phyloP scores from a whole-genome alignment of 2,888 invertebrate genomes.

The Bugula neritina region DNA sequence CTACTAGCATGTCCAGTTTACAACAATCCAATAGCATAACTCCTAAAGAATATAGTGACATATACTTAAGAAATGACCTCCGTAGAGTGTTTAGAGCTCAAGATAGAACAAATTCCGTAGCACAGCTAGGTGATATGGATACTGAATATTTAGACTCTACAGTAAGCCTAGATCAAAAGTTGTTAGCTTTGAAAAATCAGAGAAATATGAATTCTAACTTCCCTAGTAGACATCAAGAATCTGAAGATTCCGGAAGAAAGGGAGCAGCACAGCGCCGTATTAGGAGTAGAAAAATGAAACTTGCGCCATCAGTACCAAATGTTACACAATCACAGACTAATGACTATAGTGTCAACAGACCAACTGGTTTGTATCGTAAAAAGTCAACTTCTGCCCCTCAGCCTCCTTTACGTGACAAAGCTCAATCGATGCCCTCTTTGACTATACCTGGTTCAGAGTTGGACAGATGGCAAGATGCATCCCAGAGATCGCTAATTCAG shows the following conservation, averaged over 20 bases:
- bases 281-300: conserved; percentile 10
- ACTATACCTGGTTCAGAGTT: too few relatives aligned
- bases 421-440: neutral
- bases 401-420: conserved; percentile 3
- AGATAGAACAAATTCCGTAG: conserved; percentile 17
- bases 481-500: neutral
- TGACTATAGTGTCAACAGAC: neutral
- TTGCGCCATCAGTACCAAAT: neutral
- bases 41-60: conserved; percentile 4
- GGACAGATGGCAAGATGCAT: too few relatives aligned
- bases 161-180: neutral
- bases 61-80: conserved; percentile 10
- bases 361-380: neutral
- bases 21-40: neutral
- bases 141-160: neutral
- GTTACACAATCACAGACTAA: neutral
- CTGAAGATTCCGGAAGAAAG: neutral
- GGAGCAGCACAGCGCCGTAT: neutral
- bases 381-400: neutral
- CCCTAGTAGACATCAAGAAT: neutral
- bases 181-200: conserved; percentile 12
- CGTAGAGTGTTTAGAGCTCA: conserved; percentile 13
- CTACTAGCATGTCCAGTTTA: neutral
- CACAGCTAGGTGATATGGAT: neutral
- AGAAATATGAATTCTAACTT: neutral